These are phyloP conservation scores for Oncorhynchus masou DNA, from an alignment of 2,113 vertebrate species.

Conservation along the genomic window DNA sequence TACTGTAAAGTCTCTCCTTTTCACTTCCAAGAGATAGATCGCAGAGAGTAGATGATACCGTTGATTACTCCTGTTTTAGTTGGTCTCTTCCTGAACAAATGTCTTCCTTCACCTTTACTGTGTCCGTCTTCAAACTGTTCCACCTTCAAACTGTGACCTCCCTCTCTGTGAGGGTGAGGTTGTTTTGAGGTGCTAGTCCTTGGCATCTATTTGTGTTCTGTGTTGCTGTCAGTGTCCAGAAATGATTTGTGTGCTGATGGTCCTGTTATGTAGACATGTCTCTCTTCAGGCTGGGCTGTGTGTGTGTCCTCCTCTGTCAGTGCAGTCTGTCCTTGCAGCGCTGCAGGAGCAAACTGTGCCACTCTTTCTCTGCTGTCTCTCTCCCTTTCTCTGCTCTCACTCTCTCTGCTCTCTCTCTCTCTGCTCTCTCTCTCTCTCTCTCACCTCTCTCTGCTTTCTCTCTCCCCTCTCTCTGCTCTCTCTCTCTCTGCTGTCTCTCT, in stretches of 20 bases:
- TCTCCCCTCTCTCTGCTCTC: too few species aligned
- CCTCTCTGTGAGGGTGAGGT: slow-evolving; percentile 25
- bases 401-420: slow-evolving; percentile 24
- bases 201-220: slow-evolving; percentile 35
- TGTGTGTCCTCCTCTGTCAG: slow-evolving; percentile 40
- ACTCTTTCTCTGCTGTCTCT: slow-evolving; percentile 36
- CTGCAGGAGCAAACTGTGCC: slow-evolving; percentile 36
- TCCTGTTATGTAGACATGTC: slow-evolving; percentile 35
- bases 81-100: not conserved
- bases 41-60: not conserved
- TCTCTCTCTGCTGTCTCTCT: too few species aligned
- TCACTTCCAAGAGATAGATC: not conserved
- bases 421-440: too few species aligned
- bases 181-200: slow-evolving; percentile 24
- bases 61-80: not conserved
- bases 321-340: slow-evolving; percentile 56
- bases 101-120: not conserved
- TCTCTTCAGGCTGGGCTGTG: slow-evolving; percentile 33
- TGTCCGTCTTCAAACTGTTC: not conserved
- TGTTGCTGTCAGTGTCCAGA: slow-evolving; percentile 34
- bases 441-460: too few species aligned
- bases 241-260: slow-evolving; percentile 15
- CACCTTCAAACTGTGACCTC: slow-evolving; percentile 29
- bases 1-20: not conserved
- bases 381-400: slow-evolving; percentile 18